Evolutionary conservation across 2,888 invertebrate species (phyloP).

Genomic region (Cephalotes varians): DNA sequence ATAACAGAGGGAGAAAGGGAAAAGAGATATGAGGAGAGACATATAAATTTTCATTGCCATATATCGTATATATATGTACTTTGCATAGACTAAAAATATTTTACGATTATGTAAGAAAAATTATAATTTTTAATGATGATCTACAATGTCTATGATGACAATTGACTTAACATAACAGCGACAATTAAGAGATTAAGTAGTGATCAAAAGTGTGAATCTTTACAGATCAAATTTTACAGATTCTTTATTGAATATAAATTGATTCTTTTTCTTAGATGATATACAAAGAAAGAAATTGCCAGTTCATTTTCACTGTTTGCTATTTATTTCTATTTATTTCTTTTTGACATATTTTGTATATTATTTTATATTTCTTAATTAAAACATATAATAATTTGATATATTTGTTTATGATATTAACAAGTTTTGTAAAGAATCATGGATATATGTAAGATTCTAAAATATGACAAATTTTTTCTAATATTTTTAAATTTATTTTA

Average conservation of each 20-base stretch:
- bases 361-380: not conserved
- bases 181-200: no score
- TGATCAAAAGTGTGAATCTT: no score
- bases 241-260: no score
- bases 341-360: not conserved
- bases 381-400: not conserved
- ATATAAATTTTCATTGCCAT: not conserved
- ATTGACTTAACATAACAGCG: no score
- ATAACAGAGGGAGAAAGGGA: not conserved
- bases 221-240: no score
- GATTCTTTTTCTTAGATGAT: not conserved
- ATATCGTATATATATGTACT: not conserved
- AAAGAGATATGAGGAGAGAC: not conserved
- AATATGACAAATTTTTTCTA: not conserved
- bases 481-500: constrained; percentile 2
- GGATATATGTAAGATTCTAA: not conserved
- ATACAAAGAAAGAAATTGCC: not conserved
- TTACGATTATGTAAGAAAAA: not conserved
- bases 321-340: not conserved
- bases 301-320: not conserved
- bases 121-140: constrained; percentile 3
- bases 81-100: not conserved
- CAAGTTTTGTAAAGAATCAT: not conserved
- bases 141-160: no score
- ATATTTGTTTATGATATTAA: constrained; percentile 1